phyloP scores from a whole-genome alignment of 2,113 vertebrate species.

The Dipodomys stephensi region DNA sequence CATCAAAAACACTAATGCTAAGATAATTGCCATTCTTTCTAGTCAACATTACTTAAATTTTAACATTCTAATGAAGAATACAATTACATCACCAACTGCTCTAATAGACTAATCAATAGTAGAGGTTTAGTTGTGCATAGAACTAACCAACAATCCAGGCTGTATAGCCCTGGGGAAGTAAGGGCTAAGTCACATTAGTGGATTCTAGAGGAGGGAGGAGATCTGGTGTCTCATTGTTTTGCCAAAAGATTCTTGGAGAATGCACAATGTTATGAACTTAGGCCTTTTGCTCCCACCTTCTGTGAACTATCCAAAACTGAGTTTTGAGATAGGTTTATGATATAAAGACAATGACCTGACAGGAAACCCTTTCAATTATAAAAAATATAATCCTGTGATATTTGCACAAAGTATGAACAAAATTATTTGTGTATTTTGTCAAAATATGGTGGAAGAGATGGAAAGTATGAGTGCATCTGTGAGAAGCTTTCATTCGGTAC shows the following conservation, averaged over 20 bases:
- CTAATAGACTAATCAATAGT: no score
- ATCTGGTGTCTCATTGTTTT: not conserved
- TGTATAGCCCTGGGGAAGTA: not conserved
- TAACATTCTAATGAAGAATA: no score
- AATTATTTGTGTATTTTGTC: constrained; percentile 44
- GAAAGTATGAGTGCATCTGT: not conserved
- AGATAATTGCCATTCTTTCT: no score
- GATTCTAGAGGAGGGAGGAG: not conserved
- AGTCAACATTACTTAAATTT: no score
- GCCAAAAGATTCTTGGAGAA: constrained; percentile 11
- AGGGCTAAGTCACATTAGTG: not conserved
- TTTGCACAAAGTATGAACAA: constrained; percentile 43
- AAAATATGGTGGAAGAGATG: constrained; percentile 1
- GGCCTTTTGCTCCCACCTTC: not conserved
- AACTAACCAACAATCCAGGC: constrained; percentile 43
- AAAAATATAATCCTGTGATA: not conserved
- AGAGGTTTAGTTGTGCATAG: no score
- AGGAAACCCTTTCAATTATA: not conserved
- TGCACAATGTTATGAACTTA: not conserved
- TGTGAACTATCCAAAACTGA: not conserved
- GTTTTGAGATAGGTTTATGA: not conserved
- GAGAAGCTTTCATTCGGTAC: not conserved
- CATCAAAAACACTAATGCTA: no score
- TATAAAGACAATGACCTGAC: not conserved
- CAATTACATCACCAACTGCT: no score